Base-by-base conservation (phyloP, 2,113 vertebrate genomes). In the Anoplopoma fimbria region DNA sequence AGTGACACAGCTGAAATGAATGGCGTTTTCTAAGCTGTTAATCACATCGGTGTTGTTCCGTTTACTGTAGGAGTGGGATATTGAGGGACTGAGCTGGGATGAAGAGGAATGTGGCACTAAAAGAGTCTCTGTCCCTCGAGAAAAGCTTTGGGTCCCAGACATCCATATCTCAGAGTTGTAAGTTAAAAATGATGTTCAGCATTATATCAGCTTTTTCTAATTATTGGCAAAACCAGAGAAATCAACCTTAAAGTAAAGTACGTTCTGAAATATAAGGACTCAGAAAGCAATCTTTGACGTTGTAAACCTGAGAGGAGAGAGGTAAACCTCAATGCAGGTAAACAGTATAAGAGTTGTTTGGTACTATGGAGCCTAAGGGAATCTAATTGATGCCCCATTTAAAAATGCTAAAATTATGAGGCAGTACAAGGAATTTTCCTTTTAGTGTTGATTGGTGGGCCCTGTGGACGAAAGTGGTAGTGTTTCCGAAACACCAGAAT, bases 131-230 rank as follows among this genome's bases (percentile, higher is more conserved):
- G 17, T 93, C 2, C 82, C 42, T 33, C 78, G 64, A 17, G 84
- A 88, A 40, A 75, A 34, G 0, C 78, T 91, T 19, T 91, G 91
- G 91, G 4, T 87, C 5, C 89, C 91, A 58, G 92, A 93, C 25
- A 4, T 93, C 15, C 23, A 61, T 6, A 89, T 92, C 4, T 0
- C 45, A 36, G 82, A 92, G 65, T 71, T 86, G 91, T 93, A 73
- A 47, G 89, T 89, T 64, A 27, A 75, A 78, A 40, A 2, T n/a
- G 17, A 42, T 70, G 1, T 36, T 31, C 0, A 36, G 49, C n/a
- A 23, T 27, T 65, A 19, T 19, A 29, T 25, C 9, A 45, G 8
- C 21, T 58, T 47, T 49, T 53, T 40, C 23, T 14, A 29, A 31
- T 53, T 15, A 40, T 34, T 40, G 25, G 51, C 21, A 12, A 45